Percentiles rank a stretch among this genome's conserved stretches.
Conservation (phyloP, 2,888 invertebrate species). For the Netelia melanura region DNA sequence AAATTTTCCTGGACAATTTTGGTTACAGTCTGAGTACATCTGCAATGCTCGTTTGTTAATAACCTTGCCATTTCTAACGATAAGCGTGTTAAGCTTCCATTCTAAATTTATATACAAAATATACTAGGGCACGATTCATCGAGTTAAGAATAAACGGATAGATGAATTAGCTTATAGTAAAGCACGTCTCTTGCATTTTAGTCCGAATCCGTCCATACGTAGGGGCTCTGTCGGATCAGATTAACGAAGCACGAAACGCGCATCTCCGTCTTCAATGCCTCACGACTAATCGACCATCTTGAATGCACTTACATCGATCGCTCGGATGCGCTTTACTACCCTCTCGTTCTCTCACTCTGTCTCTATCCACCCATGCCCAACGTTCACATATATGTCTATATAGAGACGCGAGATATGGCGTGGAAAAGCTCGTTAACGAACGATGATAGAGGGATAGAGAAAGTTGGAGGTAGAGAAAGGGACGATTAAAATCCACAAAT, state of each 20-base stretch:
- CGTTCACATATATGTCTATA: conserved; percentile 12
- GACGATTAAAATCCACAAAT: not conserved
- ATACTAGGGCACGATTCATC: too few relatives aligned
- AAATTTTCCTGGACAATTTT: too few relatives aligned
- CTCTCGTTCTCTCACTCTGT: not conserved
- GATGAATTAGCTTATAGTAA: conserved; percentile 7
- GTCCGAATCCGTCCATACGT: not conserved
- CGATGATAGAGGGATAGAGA: conserved; percentile 1
- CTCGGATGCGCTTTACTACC: not conserved
- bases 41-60: too few relatives aligned
- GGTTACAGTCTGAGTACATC: too few relatives aligned
- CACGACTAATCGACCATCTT: conserved; percentile 44
- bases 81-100: too few relatives aligned
- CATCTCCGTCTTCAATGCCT: conserved; percentile 17
- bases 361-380: conserved; percentile 43
- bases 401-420: conserved; percentile 2
- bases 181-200: not conserved
- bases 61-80: too few relatives aligned
- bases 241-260: conserved; percentile 31
- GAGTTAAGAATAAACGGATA: not conserved
- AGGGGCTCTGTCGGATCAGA: not conserved
- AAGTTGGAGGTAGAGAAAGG: not conserved
- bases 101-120: too few relatives aligned
- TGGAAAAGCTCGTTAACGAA: conserved; percentile 52
- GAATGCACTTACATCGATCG: conserved; percentile 55